Conservation (phyloP, 2,888 invertebrate genomes). For the Aethes cnicana region DNA sequence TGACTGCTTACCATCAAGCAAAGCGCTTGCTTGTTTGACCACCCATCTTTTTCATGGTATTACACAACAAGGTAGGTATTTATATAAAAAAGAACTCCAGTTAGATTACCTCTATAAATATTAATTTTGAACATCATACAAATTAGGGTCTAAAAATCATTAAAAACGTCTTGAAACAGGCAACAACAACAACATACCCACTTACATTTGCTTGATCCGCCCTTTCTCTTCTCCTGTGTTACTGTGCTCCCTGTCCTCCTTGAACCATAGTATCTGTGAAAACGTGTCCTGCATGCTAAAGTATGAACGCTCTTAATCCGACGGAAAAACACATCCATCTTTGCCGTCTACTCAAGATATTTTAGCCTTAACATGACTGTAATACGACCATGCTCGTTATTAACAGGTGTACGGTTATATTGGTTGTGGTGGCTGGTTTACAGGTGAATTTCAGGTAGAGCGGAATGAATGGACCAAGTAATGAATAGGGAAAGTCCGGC, state of each 20-base stretch:
- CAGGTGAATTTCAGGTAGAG: not conserved
- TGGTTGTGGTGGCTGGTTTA: conserved; percentile 4
- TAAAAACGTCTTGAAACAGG: conserved; percentile 3
- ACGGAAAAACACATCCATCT: not conserved
- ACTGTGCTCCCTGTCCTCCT: conserved; percentile 20
- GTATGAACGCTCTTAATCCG: conserved; percentile 7
- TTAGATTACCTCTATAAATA: too few species aligned
- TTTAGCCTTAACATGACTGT: not conserved
- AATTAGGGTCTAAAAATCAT: too few species aligned
- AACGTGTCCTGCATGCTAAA: conserved; percentile 26
- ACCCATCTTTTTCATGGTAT: too few species aligned
- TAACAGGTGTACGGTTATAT: not conserved
- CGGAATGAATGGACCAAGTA: conserved; percentile 17
- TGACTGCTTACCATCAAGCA: too few species aligned
- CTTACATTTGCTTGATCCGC: conserved; percentile 2
- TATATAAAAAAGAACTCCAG: too few species aligned
- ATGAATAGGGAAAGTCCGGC: conserved; percentile 23
- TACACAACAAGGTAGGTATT: too few species aligned
- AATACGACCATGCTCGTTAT: not conserved
- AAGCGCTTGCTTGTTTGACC: too few species aligned
- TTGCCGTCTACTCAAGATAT: not conserved
- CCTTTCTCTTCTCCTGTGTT: conserved; percentile 7
- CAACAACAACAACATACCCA: not conserved
- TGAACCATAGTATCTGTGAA: conserved; percentile 20
- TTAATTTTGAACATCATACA: too few species aligned